Evolutionary conservation across 1,140 invertebrate species (phyloP), one percentile per base, ranked within the genome.

Genomic region (Magallana ariakensis): DNA sequence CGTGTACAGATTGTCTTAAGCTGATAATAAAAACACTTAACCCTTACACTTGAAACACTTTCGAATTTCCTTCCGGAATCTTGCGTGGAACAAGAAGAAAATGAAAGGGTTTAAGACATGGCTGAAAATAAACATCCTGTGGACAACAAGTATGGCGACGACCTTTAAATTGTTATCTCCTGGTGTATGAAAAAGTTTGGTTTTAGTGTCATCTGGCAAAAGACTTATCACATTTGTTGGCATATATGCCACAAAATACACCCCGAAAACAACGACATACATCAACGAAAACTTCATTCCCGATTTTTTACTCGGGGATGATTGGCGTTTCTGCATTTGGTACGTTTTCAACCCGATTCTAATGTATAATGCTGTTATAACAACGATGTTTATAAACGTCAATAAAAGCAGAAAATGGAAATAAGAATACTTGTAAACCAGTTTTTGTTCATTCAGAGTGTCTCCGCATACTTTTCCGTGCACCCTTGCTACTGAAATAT

Each of bases 61-160:
- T 26, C 33, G n/a, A 82, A 82, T n/a, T 55, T 16, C 80, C 46
- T 4, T 54, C 19, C 80, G 46, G 16, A 82, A 53, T 82, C 33
- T 82, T 54, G 80, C 54, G 16, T 55, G 33, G 80, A 82, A 82
- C 33, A 82, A 54, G 16, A 82, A 26, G 16, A 55, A 82, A n/a
- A 82, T 82, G 54, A 82, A 55, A 10, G 80, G 80, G 33, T 82
- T 82, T 8, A 56, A 54, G 16, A 82, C 46, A 55, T 82, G 80
- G 46, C 80, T 82, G 33, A 82, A 54, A 8, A 82, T 19, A 55
- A 82, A 82, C 80, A 82, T 82, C 19, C 80, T 19, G 55, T 82
- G 80, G 5, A n/a, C 46, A 26, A 82, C 54, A 22, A 82, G 80
- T 16, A 82, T n/a, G 19, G 33, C 46, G 16, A 54, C 54, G 13